phyloP scores from a whole-genome alignment of 2,797 vertebrate genomes.

The Etheostoma nigrum region DNA sequence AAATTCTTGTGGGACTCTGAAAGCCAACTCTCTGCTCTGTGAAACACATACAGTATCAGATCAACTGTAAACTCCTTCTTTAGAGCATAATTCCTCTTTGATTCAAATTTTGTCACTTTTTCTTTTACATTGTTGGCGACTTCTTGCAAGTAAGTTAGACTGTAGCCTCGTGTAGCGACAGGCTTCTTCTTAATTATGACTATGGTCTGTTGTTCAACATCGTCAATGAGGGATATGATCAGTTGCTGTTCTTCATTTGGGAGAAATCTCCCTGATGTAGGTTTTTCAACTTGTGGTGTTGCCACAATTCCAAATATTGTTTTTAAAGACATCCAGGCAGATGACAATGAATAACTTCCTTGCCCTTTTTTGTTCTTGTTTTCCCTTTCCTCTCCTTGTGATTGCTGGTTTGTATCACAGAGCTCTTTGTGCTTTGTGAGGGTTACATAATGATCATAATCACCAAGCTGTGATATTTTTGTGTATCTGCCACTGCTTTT shows the following conservation, averaged over 20 bases:
- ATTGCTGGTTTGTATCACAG: too few species aligned
- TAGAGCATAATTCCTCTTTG: neutral
- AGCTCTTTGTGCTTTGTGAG: too few species aligned
- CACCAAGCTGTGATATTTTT: neutral
- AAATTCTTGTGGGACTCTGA: constrained; percentile 3
- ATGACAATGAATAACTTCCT: too few species aligned
- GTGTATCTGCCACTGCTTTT: neutral
- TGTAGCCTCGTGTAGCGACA: constrained; percentile 54
- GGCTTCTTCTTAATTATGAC: neutral
- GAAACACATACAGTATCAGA: constrained; percentile 45
- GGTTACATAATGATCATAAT: constrained; percentile 11
- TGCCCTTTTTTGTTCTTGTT: too few species aligned
- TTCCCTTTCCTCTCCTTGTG: too few species aligned
- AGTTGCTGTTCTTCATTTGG: neutral
- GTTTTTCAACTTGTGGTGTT: too few species aligned
- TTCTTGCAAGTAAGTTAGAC: constrained; percentile 8
- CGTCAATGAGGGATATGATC: neutral
- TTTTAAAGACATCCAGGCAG: too few species aligned
- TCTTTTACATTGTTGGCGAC: constrained; percentile 1
- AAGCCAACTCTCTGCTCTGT: constrained; percentile 7
- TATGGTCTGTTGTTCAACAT: neutral
- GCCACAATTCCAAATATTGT: too few species aligned
- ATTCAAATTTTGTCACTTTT: constrained; percentile 23
- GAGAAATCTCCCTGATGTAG: too few species aligned
- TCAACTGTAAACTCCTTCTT: constrained; percentile 62